Conservation (phyloP, 2,888 invertebrate genomes). For the Seira ritae region DNA sequence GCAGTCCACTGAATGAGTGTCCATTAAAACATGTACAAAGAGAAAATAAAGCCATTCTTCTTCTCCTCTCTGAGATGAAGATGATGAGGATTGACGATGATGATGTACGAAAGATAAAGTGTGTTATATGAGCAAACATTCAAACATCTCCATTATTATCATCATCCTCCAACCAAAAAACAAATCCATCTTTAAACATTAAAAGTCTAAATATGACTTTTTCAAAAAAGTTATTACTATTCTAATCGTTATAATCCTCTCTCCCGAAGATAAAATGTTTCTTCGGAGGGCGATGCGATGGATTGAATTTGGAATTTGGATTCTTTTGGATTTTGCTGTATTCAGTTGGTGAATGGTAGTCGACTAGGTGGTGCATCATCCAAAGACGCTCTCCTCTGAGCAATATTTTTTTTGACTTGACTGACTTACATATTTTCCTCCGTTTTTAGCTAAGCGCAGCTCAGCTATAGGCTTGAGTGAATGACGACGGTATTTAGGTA, state of each 20-base stretch:
- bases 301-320: too few species aligned
- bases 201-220: not conserved
- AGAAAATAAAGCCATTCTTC: not conserved
- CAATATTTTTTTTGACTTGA: conserved; percentile 16
- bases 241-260: not conserved
- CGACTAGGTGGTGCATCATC: conserved; percentile 57
- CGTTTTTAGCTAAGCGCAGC: not conserved
- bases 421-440: not conserved
- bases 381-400: too few species aligned
- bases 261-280: not conserved
- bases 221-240: not conserved
- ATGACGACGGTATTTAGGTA: too few species aligned
- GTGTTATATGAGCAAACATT: too few species aligned
- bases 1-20: not conserved
- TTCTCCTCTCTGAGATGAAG: not conserved
- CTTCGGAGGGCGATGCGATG: too few species aligned
- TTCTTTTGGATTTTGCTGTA: too few species aligned
- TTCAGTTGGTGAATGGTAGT: conserved; percentile 52
- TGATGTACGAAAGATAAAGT: too few species aligned
- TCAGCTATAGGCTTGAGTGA: not conserved
- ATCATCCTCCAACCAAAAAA: not conserved
- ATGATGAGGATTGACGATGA: not conserved
- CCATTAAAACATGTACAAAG: not conserved
- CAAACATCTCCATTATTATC: not conserved
- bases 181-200: not conserved